These are phyloP conservation scores for Dunckerocampus dactyliophorus DNA, from an alignment of 2,113 vertebrate species.

Conservation along the genomic window DNA sequence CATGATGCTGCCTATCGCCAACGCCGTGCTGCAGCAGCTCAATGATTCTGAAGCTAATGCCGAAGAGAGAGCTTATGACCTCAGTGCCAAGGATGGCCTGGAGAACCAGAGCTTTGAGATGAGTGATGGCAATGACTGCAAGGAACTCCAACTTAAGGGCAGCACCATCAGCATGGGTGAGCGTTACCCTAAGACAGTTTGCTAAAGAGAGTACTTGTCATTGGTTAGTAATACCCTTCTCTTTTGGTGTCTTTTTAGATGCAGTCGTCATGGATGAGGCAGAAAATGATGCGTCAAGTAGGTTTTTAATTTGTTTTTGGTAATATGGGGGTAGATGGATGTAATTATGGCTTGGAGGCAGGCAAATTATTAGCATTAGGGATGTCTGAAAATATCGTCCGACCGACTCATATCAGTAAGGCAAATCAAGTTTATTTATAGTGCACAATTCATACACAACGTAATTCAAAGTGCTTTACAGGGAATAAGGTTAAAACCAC, in stretches of 20 bases:
- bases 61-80: constrained; percentile 34
- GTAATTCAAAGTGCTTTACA: too few relatives aligned
- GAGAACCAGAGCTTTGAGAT: constrained; percentile 64
- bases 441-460: too few relatives aligned
- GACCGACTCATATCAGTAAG: too few relatives aligned
- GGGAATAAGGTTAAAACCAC: too few relatives aligned
- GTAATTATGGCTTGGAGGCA: too few relatives aligned
- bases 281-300: constrained; percentile 15
- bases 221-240: background rate
- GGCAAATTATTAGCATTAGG: too few relatives aligned
- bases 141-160: background rate
- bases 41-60: constrained; percentile 57
- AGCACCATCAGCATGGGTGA: constrained; percentile 5
- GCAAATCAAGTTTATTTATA: too few relatives aligned
- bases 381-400: too few relatives aligned
- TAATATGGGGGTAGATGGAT: background rate
- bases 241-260: constrained; percentile 11
- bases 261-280: constrained; percentile 3
- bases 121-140: constrained; percentile 7
- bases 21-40: constrained; percentile 84
- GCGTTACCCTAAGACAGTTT: constrained; percentile 22
- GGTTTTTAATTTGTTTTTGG: background rate
- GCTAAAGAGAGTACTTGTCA: background rate
- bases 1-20: constrained; percentile 93
- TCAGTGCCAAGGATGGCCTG: background rate